Percentiles rank a stretch among this genome's conserved stretches.
Evolutionary conservation across 1,140 invertebrate genomes (phyloP).

Genomic region (Limonius californicus): DNA sequence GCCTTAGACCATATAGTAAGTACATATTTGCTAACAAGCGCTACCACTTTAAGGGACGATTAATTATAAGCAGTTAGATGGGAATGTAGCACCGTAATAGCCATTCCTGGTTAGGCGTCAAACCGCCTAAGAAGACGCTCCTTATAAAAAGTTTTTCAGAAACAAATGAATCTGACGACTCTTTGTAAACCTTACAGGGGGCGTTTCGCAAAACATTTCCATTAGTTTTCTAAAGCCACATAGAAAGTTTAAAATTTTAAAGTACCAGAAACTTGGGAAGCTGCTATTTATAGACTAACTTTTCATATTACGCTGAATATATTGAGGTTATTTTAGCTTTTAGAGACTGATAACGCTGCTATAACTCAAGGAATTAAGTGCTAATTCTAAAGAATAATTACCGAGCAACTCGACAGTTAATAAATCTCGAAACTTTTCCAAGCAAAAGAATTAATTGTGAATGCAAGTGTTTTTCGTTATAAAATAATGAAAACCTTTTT

Average conservation of each 20-base stretch:
- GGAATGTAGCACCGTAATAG: neutral
- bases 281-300: conserved; percentile 9
- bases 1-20: neutral
- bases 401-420: neutral
- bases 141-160: neutral
- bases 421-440: neutral
- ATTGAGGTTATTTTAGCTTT: conserved; percentile 11
- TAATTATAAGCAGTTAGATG: neutral
- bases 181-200: neutral
- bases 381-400: conserved; percentile 1
- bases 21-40: neutral
- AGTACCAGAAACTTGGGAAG: neutral
- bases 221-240: conserved; percentile 2
- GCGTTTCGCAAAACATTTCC: conserved; percentile 4
- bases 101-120: neutral
- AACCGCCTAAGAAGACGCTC: neutral
- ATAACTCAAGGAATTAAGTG: conserved; percentile 9
- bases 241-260: neutral
- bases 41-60: neutral
- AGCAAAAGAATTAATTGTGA: neutral
- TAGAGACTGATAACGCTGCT: conserved; percentile 5
- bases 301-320: conserved; percentile 11
- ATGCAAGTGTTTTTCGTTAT: too few relatives aligned
- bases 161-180: conserved; percentile 2
- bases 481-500: too few relatives aligned